Evolutionary conservation across 2,113 vertebrate genomes (phyloP).

Genomic region (Reinhardtius hippoglossoides): DNA sequence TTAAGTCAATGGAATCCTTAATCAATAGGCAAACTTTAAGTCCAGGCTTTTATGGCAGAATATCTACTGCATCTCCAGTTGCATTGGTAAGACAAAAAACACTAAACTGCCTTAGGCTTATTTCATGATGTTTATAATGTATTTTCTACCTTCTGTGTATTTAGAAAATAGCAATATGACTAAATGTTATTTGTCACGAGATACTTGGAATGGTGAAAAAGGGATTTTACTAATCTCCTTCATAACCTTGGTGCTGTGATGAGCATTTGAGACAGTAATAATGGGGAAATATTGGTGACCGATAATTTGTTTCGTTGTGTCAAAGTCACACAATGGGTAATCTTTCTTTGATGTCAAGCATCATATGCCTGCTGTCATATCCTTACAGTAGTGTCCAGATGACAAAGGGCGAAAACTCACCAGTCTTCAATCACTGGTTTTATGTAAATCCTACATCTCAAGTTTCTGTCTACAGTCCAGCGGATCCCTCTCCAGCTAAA

Average conservation of each 20-base stretch:
- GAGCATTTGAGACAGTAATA: constrained; percentile 8
- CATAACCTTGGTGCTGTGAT: constrained; percentile 29
- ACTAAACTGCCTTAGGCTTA: constrained; percentile 18
- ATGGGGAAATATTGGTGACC: neutral
- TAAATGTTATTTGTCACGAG: constrained; percentile 28
- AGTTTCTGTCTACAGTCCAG: constrained; percentile 52
- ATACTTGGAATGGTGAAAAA: constrained; percentile 9
- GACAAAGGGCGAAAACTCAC: constrained; percentile 37
- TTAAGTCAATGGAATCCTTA: constrained; percentile 98
- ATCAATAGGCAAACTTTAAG: constrained; percentile 94
- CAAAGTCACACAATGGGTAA: constrained; percentile 35
- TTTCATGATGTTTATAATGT: constrained; percentile 42
- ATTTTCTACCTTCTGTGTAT: constrained; percentile 24
- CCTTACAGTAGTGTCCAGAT: constrained; percentile 26
- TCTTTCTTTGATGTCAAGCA: constrained; percentile 21
- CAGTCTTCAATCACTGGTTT: constrained; percentile 54
- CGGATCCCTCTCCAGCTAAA: constrained; percentile 60
- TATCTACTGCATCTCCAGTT: constrained; percentile 60
- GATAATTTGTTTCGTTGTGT: constrained; percentile 11
- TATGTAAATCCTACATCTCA: constrained; percentile 68
- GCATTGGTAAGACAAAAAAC: constrained; percentile 36
- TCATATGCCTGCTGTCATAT: constrained; percentile 19
- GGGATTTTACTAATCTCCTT: constrained; percentile 27
- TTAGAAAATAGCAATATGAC: neutral
- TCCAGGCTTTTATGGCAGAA: constrained; percentile 75